Conservation (phyloP, 2,113 vertebrate genomes). For the Raphicerus campestris region DNA sequence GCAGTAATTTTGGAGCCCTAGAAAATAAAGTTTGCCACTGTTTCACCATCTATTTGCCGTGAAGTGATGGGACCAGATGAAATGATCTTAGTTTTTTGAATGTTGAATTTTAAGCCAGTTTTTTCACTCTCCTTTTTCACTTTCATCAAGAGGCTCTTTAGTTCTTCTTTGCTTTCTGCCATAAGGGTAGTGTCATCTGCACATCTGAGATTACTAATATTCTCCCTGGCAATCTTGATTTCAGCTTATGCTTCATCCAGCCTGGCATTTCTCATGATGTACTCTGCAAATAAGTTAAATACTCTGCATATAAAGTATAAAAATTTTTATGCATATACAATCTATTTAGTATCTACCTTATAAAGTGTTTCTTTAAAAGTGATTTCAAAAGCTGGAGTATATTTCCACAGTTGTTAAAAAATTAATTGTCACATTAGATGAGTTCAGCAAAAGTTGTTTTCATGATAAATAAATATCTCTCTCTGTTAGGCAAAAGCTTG, state of each 20-base stretch:
- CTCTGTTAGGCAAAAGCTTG: background rate
- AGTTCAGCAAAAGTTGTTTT: background rate
- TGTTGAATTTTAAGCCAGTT: background rate
- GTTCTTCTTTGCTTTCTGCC: background rate
- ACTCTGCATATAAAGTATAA: background rate
- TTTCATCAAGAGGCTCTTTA: background rate
- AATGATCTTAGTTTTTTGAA: background rate
- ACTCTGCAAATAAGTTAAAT: background rate
- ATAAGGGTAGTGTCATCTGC: background rate
- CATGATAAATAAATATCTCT: background rate
- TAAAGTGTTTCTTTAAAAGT: background rate
- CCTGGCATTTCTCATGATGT: background rate
- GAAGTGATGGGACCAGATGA: background rate
- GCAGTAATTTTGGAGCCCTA: background rate
- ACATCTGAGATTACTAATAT: background rate
- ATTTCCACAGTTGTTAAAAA: background rate
- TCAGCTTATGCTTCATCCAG: background rate
- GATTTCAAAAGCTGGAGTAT: background rate
- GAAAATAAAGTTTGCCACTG: background rate
- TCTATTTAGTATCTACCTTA: background rate
- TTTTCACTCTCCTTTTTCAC: background rate
- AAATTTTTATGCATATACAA: background rate
- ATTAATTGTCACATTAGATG: background rate
- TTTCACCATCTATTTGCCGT: background rate
- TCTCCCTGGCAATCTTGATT: background rate